A percentile compares a stretch with the other conserved stretches of the same genome.
These are phyloP conservation scores for Spilogale gracilis DNA, from an alignment of 2,113 vertebrate species.

Conservation along the genomic window DNA sequence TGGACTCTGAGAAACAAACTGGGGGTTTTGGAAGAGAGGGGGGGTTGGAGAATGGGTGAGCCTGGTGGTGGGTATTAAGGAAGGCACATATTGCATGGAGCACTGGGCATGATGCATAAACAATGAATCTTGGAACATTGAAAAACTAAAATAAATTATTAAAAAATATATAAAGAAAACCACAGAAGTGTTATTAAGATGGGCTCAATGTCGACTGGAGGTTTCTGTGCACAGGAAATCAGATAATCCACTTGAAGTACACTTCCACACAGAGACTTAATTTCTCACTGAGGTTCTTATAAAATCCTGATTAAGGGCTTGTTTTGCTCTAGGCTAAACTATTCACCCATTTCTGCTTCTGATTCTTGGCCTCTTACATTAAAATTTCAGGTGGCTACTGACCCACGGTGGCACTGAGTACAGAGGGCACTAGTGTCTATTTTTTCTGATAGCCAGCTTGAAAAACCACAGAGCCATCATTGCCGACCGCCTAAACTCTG, in stretches of 20 bases:
- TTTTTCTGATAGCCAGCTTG: background rate
- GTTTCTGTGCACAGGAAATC: background rate
- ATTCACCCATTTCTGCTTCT: background rate
- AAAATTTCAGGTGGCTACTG: background rate
- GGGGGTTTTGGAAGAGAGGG: too few relatives aligned
- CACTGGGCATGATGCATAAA: too few relatives aligned
- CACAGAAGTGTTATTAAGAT: background rate
- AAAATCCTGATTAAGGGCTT: background rate
- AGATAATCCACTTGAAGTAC: background rate
- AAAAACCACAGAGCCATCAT: background rate
- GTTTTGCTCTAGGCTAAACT: background rate
- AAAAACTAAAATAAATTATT: too few relatives aligned
- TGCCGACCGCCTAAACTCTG: background rate
- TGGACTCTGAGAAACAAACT: too few relatives aligned
- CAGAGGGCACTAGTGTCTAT: background rate
- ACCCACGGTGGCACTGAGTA: background rate
- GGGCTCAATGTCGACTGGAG: rapidly evolving
- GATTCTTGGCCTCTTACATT: background rate
- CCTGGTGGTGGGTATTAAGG: too few relatives aligned
- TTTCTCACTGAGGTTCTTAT: background rate
- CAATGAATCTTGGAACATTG: too few relatives aligned
- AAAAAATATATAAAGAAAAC: too few relatives aligned
- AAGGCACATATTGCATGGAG: too few relatives aligned
- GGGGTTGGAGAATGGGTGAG: too few relatives aligned
- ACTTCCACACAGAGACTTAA: background rate